Evolutionary conservation across 2,888 invertebrate genomes (phyloP).

Genomic region (Pyralis farinalis): DNA sequence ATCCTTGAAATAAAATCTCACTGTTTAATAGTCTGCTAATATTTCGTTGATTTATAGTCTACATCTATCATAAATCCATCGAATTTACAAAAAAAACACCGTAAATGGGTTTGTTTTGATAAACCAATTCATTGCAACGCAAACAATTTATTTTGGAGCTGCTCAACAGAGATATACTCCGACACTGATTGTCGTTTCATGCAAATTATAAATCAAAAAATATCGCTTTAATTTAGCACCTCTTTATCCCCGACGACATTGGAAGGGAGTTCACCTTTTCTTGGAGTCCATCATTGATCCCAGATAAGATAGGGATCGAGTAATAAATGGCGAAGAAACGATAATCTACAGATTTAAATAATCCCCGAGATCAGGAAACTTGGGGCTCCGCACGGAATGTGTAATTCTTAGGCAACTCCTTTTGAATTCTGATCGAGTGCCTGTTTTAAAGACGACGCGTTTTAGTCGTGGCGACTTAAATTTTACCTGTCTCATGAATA

Average conservation of each 20-base stretch:
- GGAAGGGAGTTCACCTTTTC: conserved; percentile 27
- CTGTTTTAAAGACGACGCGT: conserved; percentile 8
- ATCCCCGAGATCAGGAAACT: conserved; percentile 32
- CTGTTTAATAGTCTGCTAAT: neutral
- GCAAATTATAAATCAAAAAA: conserved; percentile 33
- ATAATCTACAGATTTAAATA: conserved; percentile 43
- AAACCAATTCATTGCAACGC: conserved; percentile 2
- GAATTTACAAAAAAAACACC: conserved; percentile 2
- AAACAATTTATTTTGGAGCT: conserved; percentile 28
- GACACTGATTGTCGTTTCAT: conserved; percentile 27
- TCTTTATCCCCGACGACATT: conserved; percentile 23
- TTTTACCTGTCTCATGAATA: conserved; percentile 2
- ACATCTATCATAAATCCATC: neutral
- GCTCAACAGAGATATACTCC: too few relatives aligned
- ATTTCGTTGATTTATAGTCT: neutral
- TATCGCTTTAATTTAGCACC: conserved; percentile 31
- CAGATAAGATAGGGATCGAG: conserved; percentile 37
- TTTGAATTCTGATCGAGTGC: conserved; percentile 29
- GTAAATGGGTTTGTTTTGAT: conserved; percentile 7
- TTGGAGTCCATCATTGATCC: conserved; percentile 36
- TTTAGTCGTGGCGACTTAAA: neutral
- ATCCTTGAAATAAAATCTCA: neutral
- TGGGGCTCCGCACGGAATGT: conserved; percentile 25
- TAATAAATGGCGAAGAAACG: conserved; percentile 38
- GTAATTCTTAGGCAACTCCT: conserved; percentile 30